A percentile compares a stretch with the other conserved stretches of the same genome.
Conservation (phyloP, 2,888 invertebrate species). For the Thereva nobilitata region DNA sequence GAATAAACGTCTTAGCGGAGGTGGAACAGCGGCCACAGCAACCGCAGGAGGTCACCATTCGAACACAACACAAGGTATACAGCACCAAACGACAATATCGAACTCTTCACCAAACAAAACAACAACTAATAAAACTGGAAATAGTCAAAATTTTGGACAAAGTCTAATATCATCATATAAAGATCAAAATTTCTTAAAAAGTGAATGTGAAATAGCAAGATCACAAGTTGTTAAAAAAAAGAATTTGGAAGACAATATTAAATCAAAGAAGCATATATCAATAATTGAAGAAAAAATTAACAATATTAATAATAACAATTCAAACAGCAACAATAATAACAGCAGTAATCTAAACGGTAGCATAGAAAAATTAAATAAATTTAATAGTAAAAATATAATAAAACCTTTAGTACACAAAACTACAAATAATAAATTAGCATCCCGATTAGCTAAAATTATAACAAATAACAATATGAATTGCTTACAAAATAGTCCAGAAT, state of each 20-base stretch:
- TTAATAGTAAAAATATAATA: conserved; percentile 33
- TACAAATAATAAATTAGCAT: conserved; percentile 37
- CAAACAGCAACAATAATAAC: background rate
- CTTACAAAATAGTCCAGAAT: conserved; percentile 38
- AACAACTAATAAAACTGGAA: conserved; percentile 42
- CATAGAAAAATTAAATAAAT: conserved; percentile 2
- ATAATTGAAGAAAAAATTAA: conserved; percentile 40
- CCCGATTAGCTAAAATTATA: conserved; percentile 35
- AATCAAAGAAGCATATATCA: conserved; percentile 34
- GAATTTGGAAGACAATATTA: conserved; percentile 35
- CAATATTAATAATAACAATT: conserved; percentile 41
- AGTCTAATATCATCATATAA: conserved; percentile 50
- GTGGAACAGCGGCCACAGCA: background rate
- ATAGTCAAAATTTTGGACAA: conserved; percentile 49
- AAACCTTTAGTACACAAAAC: conserved; percentile 44
- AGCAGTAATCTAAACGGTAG: no score
- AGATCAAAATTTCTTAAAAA: conserved; percentile 55
- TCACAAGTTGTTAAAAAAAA: conserved; percentile 50
- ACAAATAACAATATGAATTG: conserved; percentile 40
- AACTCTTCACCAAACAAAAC: background rate
- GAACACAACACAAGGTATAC: conserved; percentile 1
- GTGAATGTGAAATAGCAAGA: conserved; percentile 56
- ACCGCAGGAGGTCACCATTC: background rate
- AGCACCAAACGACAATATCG: conserved; percentile 5
- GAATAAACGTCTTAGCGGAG: conserved; percentile 15